Evolutionary conservation across 2,113 vertebrate genomes (phyloP).

Genomic region (Chroicocephalus ridibundus): DNA sequence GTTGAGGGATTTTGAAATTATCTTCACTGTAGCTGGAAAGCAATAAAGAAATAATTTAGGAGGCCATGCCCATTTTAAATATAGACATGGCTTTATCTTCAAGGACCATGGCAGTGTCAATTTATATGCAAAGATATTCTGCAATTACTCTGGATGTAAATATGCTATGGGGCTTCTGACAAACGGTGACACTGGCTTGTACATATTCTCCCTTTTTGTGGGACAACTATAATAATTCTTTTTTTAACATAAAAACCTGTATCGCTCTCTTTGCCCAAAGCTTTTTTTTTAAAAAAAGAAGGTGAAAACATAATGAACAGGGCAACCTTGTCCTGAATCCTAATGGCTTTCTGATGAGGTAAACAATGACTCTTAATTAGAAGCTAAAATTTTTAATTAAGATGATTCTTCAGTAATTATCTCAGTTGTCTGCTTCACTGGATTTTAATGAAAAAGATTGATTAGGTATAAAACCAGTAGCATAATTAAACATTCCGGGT

Average conservation of each 20-base stretch:
- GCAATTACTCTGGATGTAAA: conserved; percentile 55
- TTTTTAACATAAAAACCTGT: neutral
- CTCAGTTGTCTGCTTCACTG: conserved; percentile 85
- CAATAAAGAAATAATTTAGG: conserved; percentile 17
- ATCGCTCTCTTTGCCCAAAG: conserved; percentile 23
- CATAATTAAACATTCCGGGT: conserved; percentile 83
- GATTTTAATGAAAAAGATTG: conserved; percentile 89
- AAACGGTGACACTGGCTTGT: neutral
- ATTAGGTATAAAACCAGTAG: conserved; percentile 81
- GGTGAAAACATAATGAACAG: conserved; percentile 63
- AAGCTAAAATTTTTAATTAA: conserved; percentile 92
- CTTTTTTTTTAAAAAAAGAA: neutral
- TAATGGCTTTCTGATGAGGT: conserved; percentile 85
- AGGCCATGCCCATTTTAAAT: neutral
- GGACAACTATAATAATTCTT: neutral
- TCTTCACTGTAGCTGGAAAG: conserved; percentile 15
- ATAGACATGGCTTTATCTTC: conserved; percentile 22
- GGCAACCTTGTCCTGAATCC: conserved; percentile 77
- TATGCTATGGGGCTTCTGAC: neutral
- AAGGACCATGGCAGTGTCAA: conserved; percentile 22
- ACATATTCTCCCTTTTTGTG: neutral
- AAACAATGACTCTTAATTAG: conserved; percentile 94
- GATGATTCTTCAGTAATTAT: conserved; percentile 89
- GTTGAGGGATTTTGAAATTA: neutral
- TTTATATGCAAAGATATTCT: conserved; percentile 57